A percentile compares a stretch with the other conserved stretches of the same genome.
Conservation (phyloP, 2,797 vertebrate genomes). For the Ambastaia sidthimunki region DNA sequence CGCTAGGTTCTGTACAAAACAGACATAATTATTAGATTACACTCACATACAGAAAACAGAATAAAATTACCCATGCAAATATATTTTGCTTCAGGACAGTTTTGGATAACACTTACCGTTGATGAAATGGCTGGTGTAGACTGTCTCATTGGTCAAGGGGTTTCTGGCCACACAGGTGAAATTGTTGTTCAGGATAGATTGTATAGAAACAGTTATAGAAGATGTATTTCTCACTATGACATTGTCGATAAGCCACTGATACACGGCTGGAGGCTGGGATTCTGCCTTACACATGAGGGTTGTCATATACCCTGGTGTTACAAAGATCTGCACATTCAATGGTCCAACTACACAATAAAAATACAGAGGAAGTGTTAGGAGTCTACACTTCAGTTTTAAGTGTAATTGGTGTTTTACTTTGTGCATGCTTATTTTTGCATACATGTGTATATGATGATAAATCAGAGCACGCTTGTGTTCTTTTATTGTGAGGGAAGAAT, state of each 20-base stretch:
- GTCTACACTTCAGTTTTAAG: neutral
- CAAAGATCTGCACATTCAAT: conserved; percentile 59
- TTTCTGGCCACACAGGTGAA: conserved; percentile 75
- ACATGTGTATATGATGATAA: neutral
- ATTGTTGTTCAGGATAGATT: neutral
- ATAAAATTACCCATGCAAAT: neutral
- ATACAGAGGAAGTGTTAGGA: neutral
- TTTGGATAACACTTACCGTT: conserved; percentile 64
- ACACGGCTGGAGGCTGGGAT: conserved; percentile 69
- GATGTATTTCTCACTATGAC: neutral
- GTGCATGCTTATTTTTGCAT: neutral
- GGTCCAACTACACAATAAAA: conserved; percentile 73
- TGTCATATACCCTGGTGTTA: fast-evolving
- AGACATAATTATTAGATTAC: conserved; percentile 3
- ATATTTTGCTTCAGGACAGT: neutral
- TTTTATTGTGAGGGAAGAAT: neutral
- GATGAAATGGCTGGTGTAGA: conserved; percentile 47
- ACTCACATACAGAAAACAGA: neutral
- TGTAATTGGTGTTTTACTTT: neutral
- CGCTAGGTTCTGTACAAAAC: conserved; percentile 32
- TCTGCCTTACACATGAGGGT: conserved; percentile 65
- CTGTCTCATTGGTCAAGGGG: conserved; percentile 69
- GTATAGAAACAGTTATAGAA: conserved; percentile 41
- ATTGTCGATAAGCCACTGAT: conserved; percentile 63
- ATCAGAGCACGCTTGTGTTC: neutral